Percentiles rank a stretch among this genome's conserved stretches.
Conservation (phyloP, 2,888 invertebrate genomes). For the Andrena bicolor region DNA sequence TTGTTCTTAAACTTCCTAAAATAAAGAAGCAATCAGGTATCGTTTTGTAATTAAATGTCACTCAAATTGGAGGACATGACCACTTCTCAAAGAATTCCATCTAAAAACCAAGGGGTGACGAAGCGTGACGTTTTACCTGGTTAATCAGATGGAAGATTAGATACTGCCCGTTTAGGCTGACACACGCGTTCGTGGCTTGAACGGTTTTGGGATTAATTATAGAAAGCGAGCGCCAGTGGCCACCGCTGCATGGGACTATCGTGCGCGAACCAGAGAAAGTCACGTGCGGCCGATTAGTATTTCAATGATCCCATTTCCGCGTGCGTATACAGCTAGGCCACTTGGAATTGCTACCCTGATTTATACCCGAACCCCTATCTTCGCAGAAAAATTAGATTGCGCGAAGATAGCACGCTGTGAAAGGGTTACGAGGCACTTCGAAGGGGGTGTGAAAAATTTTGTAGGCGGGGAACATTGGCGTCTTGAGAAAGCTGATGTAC, state of each 20-base stretch:
- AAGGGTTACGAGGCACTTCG: neutral
- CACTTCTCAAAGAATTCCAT: neutral
- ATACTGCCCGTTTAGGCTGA: conserved; percentile 46
- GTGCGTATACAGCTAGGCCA: conserved; percentile 22
- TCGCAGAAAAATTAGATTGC: neutral
- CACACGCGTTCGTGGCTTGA: conserved; percentile 42
- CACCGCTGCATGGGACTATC: conserved; percentile 37
- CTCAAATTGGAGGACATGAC: neutral
- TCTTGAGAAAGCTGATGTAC: neutral
- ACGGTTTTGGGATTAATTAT: conserved; percentile 70
- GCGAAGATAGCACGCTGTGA: neutral
- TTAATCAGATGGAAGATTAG: conserved; percentile 58
- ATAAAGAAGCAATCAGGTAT: neutral
- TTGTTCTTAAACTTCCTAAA: no score
- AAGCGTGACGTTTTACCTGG: conserved; percentile 11
- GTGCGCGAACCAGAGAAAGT: conserved; percentile 65
- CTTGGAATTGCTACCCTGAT: conserved; percentile 2
- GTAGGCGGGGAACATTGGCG: neutral
- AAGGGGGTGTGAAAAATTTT: neutral
- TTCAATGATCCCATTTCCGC: conserved; percentile 66
- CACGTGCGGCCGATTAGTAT: conserved; percentile 72
- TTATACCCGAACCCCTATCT: conserved; percentile 4
- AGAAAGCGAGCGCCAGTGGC: conserved; percentile 66
- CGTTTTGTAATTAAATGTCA: conserved; percentile 13
- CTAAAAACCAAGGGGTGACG: neutral